Percentiles rank a stretch among this genome's conserved stretches.
Evolutionary conservation across 1,140 invertebrate genomes (phyloP).

Genomic region (Himalopsyche phryganea): DNA sequence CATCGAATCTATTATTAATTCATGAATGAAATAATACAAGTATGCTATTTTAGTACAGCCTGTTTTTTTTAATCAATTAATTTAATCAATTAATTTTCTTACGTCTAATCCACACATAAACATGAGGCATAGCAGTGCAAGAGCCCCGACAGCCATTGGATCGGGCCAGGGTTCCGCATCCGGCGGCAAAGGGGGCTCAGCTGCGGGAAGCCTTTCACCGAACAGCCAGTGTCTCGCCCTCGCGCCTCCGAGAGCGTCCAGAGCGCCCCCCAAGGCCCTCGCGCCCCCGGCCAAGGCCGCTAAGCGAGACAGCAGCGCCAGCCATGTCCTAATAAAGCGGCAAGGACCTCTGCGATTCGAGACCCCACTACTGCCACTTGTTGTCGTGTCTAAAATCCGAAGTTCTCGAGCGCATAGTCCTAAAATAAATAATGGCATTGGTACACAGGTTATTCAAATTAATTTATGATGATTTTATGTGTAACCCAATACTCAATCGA

Average conservation of each 20-base stretch:
- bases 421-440: neutral
- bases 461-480: too few species aligned
- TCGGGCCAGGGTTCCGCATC: conserved; percentile 65
- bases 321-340: conserved; percentile 59
- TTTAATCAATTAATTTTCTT: conserved; percentile 25
- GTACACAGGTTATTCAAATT: too few species aligned
- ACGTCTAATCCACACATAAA: conserved; percentile 69
- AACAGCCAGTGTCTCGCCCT: conserved; percentile 56
- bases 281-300: conserved; percentile 62
- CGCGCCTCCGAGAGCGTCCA: conserved; percentile 62
- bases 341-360: conserved; percentile 37
- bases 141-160: conserved; percentile 63
- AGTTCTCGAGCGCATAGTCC: conserved; percentile 7
- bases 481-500: too few species aligned
- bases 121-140: conserved; percentile 62
- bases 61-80: too few species aligned
- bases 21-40: too few species aligned
- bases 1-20: too few species aligned
- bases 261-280: conserved; percentile 59
- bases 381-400: conserved; percentile 33
- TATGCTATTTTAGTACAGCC: too few species aligned
- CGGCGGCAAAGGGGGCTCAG: conserved; percentile 47
- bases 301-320: conserved; percentile 57
- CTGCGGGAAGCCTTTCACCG: conserved; percentile 42
- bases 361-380: conserved; percentile 39